These are phyloP conservation scores for Homarus gammarus DNA, from an alignment of 2,888 invertebrate species.

Conservation along the genomic window DNA sequence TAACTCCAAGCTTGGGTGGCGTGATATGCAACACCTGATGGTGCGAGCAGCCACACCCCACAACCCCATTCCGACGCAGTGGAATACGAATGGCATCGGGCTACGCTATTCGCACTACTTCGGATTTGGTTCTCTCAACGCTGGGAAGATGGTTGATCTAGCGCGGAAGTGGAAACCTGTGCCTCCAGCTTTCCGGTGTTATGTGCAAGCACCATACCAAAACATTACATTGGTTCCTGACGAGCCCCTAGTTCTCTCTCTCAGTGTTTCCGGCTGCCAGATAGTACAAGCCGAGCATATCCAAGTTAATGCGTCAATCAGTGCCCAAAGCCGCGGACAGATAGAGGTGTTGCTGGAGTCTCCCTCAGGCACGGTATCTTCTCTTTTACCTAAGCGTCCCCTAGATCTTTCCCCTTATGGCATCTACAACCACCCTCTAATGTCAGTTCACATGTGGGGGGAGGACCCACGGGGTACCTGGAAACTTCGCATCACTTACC, in stretches of 20 bases:
- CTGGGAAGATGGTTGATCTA: slow-evolving; percentile 43
- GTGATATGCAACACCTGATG: slow-evolving; percentile 63
- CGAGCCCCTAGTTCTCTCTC: slow-evolving; percentile 12
- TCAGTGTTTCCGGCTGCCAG: slow-evolving; percentile 48
- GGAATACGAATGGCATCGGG: slow-evolving; percentile 54
- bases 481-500: slow-evolving; percentile 40
- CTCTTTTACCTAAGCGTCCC: slow-evolving; percentile 39
- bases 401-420: slow-evolving; percentile 60
- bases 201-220: slow-evolving; percentile 24
- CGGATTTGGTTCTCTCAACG: slow-evolving; percentile 57
- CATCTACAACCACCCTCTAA: slow-evolving; percentile 48
- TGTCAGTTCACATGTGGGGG: slow-evolving; percentile 62
- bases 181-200: slow-evolving; percentile 52
- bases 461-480: slow-evolving; percentile 52
- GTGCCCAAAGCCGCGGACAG: slow-evolving; percentile 48
- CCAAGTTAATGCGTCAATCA: slow-evolving; percentile 50
- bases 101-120: slow-evolving; percentile 47
- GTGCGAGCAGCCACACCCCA: slow-evolving; percentile 50
- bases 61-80: slow-evolving; percentile 54
- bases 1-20: slow-evolving; percentile 43
- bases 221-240: slow-evolving; percentile 36
- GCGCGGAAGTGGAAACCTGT: slow-evolving; percentile 41
- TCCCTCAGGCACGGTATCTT: slow-evolving; percentile 42
- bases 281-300: slow-evolving; percentile 56
- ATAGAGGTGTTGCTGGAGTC: slow-evolving; percentile 49